Conservation (phyloP, 2,888 invertebrate genomes). For the Macaria notata region DNA sequence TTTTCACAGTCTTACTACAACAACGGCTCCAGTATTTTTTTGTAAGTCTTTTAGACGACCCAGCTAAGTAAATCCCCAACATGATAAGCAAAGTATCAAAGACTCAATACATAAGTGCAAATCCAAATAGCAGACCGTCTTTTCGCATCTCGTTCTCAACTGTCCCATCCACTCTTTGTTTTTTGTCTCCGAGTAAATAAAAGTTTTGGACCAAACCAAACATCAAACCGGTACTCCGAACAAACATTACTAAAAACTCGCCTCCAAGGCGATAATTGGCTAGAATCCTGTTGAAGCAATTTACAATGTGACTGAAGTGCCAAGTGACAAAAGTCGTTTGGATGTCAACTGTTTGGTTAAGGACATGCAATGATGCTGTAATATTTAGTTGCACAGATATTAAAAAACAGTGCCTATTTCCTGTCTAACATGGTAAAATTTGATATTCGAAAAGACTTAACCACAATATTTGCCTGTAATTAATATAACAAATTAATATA, state of each 20-base stretch:
- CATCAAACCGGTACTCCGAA: slow-evolving; percentile 46
- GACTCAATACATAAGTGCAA: neutral
- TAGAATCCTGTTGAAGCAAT: slow-evolving; percentile 52
- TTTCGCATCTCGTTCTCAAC: slow-evolving; percentile 17
- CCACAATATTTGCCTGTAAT: too few species aligned
- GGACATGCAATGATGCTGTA: slow-evolving; percentile 17
- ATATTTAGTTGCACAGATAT: slow-evolving; percentile 12
- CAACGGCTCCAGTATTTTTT: too few species aligned
- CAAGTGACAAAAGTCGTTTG: slow-evolving; percentile 46
- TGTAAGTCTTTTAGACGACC: too few species aligned
- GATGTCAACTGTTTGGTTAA: slow-evolving; percentile 42
- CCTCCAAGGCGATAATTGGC: slow-evolving; percentile 50
- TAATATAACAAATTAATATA: too few species aligned
- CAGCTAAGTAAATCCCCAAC: too few species aligned
- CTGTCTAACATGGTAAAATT: too few species aligned
- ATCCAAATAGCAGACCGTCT: neutral
- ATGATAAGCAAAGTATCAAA: too few species aligned
- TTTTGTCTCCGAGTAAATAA: slow-evolving; percentile 19
- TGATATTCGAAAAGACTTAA: too few species aligned
- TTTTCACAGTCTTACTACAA: too few species aligned
- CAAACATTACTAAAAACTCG: slow-evolving; percentile 49
- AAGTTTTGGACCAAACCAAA: slow-evolving; percentile 29
- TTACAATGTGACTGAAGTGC: slow-evolving; percentile 44
- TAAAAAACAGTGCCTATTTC: too few species aligned
- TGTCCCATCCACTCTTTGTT: slow-evolving; percentile 7